Evolutionary conservation across 2,888 invertebrate species (phyloP).

Genomic region (Emmelina monodactyla): DNA sequence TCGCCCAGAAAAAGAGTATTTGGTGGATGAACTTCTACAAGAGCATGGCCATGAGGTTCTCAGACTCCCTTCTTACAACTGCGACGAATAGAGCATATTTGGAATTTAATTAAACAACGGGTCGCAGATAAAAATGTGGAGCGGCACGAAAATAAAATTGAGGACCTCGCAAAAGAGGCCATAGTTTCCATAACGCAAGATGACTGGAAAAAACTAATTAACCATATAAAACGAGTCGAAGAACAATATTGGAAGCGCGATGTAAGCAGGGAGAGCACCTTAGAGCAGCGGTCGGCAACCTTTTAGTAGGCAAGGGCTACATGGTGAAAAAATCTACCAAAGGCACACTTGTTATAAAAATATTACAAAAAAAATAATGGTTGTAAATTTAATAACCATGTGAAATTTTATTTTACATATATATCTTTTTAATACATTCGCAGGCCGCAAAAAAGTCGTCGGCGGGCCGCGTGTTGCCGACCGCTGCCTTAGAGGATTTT

Average conservation of each 20-base stretch:
- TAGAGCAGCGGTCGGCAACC: too few species aligned
- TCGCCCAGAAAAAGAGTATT: background rate
- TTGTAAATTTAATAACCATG: too few species aligned
- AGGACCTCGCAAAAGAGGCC: slow-evolving; percentile 5
- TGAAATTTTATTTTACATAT: too few species aligned
- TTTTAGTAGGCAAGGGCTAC: too few species aligned
- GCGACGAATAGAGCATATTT: background rate
- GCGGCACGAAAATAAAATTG: slow-evolving; percentile 4
- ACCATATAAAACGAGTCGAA: slow-evolving; percentile 8
- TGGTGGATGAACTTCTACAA: background rate
- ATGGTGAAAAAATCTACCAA: too few species aligned
- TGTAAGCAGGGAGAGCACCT: slow-evolving; percentile 6
- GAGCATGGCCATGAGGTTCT: background rate
- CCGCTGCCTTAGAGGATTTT: too few species aligned
- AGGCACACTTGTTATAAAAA: too few species aligned
- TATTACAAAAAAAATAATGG: too few species aligned
- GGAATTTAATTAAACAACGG: background rate
- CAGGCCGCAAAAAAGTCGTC: too few species aligned
- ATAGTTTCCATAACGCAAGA: slow-evolving; percentile 6
- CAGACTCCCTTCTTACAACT: background rate
- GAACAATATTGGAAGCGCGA: slow-evolving; percentile 8
- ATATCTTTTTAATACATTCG: too few species aligned
- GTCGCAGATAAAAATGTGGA: slow-evolving; percentile 1
- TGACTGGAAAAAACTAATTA: slow-evolving; percentile 2
- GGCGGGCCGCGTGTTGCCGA: too few species aligned